Percentiles rank a stretch among this genome's conserved stretches.
These are phyloP conservation scores for Synaphobranchus kaupii DNA, from an alignment of 2,797 vertebrate species.

Conservation along the genomic window DNA sequence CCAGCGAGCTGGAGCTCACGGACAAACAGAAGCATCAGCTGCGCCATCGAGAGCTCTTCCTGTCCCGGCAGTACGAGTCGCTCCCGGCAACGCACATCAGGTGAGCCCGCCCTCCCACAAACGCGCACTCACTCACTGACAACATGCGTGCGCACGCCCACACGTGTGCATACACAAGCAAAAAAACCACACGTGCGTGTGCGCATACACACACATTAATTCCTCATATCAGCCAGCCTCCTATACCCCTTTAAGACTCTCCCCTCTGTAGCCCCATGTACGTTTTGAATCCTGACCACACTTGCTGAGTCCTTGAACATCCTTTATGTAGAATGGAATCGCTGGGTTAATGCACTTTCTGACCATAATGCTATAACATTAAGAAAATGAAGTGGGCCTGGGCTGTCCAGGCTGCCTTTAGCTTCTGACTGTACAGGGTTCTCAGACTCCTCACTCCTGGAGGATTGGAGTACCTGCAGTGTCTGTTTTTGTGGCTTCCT, in stretches of 20 bases:
- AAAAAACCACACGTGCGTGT: not conserved
- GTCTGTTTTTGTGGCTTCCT: too few species aligned
- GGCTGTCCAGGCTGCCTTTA: not conserved
- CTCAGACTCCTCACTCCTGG: too few species aligned
- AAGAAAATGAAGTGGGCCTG: not conserved
- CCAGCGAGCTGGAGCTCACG: constrained; percentile 84
- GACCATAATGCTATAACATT: too few species aligned
- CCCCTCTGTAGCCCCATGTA: not conserved
- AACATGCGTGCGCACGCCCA: not conserved
- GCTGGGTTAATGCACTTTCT: too few species aligned
- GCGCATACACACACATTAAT: not conserved
- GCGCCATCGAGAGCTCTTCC: constrained; percentile 93
- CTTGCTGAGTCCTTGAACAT: not conserved
- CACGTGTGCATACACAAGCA: too few species aligned
- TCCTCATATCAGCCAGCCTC: not conserved
- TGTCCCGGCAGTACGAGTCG: constrained; percentile 94
- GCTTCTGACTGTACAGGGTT: not conserved
- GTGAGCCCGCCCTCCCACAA: constrained; percentile 55
- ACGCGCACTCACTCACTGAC: not conserved
- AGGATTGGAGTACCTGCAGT: too few species aligned
- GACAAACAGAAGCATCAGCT: constrained; percentile 98
- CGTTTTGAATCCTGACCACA: too few species aligned
- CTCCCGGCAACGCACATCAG: constrained; percentile 95
- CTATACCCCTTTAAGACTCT: not conserved
- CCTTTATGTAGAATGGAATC: too few species aligned